Base-by-base conservation (phyloP, 1,140 invertebrate genomes). In the Drosophila ficusphila region DNA sequence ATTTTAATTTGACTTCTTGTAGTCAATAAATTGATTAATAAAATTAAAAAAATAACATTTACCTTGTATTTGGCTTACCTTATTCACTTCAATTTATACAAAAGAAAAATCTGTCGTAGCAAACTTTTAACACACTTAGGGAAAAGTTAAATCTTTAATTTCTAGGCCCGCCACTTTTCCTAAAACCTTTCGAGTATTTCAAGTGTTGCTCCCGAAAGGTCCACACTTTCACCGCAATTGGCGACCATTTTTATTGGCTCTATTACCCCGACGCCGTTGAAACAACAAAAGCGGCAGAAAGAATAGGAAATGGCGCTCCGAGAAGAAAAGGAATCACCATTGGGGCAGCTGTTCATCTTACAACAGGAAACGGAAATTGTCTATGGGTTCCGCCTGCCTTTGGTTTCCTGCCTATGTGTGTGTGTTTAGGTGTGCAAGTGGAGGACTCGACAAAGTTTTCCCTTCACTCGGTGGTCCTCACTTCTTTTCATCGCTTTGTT, bases 341-440 rank as follows among this genome's bases (percentile, higher is more conserved):
- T 14, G 23, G 12, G 51, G 39, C 73, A 82, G 78, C 72, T 81
- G 76, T 86, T 81, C 81, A 69, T 61, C 61, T 69, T 64, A 64
- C 81, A 83, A 86, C 81, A 69, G 77, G 82, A 86, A 88, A 78
- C 82, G 82, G 83, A 86, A 88, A 88, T 88, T 78, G 83, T 75
- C 82, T 67, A 64, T 88, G 42, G 71, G 21, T 62, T 61, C 72
- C 67, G 77, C 60, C 67, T 65, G 57, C 57, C 57, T 31, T 54
- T 48, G 65, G 33, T 33, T 61, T 53, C 60, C 41, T 34, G 36
- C 25, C 34, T 51, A 25, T 29, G 14, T 65, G 62, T 65, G 62
- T 64, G 25, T 41, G 58, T 39, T 19, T 39, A 18, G 67, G 49
- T 56, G 39, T 39, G 27, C 29, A 12, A 33, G 34, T 51, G 38